phyloP scores from a whole-genome alignment of 53 echinoderm and acorn worm genomes.

The Glandiceps talaboti region DNA sequence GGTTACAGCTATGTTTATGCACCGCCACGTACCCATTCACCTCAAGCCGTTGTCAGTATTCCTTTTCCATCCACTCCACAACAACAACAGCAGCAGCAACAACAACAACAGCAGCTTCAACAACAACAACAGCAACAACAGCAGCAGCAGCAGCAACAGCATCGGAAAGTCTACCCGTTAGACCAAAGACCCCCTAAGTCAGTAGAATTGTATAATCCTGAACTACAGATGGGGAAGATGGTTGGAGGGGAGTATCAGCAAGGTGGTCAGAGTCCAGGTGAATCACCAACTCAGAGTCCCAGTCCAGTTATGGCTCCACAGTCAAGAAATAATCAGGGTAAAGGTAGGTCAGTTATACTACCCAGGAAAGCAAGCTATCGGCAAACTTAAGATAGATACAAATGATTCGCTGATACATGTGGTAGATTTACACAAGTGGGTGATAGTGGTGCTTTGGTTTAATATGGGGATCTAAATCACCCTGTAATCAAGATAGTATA shows the following conservation, averaged over 20 bases:
- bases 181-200: slow-evolving; percentile 16
- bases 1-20: neutral
- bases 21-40: neutral
- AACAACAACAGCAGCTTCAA: slow-evolving; percentile 7
- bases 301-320: slow-evolving; percentile 35
- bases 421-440: no score
- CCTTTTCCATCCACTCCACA: neutral
- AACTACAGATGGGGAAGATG: slow-evolving; percentile 11
- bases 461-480: no score
- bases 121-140: slow-evolving; percentile 33
- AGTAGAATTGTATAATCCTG: slow-evolving; percentile 31
- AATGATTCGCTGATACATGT: no score
- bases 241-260: neutral
- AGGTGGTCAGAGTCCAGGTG: slow-evolving; percentile 45
- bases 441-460: no score
- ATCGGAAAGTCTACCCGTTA: slow-evolving; percentile 6
- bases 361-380: no score
- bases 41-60: neutral
- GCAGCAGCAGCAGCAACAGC: slow-evolving; percentile 11
- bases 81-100: slow-evolving; percentile 19
- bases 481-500: no score
- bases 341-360: no score
- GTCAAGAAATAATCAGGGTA: neutral
- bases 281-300: slow-evolving; percentile 46
- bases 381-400: no score